A percentile compares a stretch with the other conserved stretches of the same genome.
phyloP scores from a whole-genome alignment of 1,140 invertebrate species.

The Delia radicum region DNA sequence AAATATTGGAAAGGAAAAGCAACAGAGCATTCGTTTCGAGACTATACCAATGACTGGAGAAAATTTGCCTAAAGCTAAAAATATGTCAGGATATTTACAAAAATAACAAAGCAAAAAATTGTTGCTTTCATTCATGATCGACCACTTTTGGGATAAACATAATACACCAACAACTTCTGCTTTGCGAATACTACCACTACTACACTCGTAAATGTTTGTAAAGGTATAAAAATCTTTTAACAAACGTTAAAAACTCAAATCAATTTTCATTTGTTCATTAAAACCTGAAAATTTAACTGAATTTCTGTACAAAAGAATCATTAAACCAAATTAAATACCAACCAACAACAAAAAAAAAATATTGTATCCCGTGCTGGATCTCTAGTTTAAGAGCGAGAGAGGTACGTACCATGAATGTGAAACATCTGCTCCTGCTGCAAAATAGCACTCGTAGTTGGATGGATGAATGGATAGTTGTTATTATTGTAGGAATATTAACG shows the following conservation, averaged over 20 bases:
- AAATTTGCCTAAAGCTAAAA: background rate
- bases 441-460: no score
- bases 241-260: conserved; percentile 19
- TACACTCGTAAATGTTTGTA: background rate
- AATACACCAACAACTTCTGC: background rate
- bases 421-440: conserved; percentile 55
- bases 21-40: no score
- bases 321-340: conserved; percentile 26
- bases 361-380: conserved; percentile 24
- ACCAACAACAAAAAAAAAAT: conserved; percentile 10
- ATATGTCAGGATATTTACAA: background rate
- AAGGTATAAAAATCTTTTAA: background rate
- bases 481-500: background rate
- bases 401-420: conserved; percentile 28
- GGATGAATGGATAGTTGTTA: no score
- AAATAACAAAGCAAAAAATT: conserved; percentile 6
- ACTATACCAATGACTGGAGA: no score
- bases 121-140: background rate
- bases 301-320: conserved; percentile 24
- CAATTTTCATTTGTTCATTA: conserved; percentile 5
- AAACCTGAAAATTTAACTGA: conserved; percentile 17
- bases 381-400: no score
- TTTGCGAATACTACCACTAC: background rate
- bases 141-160: conserved; percentile 9
- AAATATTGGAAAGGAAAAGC: background rate